Evolutionary conservation across 2,797 vertebrate species (phyloP), one percentile per base, ranked within the genome.

Genomic region (Sylvilagus floridanus): DNA sequence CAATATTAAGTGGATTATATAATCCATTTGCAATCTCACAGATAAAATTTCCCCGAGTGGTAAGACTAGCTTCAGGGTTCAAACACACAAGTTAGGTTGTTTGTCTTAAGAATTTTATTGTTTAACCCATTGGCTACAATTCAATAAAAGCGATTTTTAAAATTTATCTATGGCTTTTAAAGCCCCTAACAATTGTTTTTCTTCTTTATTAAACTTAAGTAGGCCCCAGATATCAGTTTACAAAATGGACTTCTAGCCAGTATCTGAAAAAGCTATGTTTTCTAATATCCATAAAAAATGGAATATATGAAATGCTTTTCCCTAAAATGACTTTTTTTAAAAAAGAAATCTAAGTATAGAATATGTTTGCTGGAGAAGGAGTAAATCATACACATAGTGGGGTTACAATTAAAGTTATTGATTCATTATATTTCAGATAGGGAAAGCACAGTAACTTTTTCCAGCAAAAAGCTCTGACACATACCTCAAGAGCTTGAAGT

Each of bases 121-220:
- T 84, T 91, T 69, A 65, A 65, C 47, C 68, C 24, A 22, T n/a
- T 77, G 52, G 30, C 73, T 95, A 66, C 47, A 87, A 82, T 54
- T 90, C 69, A 95, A 32, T 87, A 81, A 84, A 86, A 90, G 75
- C 57, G 24, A 91, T 78, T 95, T 90, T 65, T 8, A 52, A 93
- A 88, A 47, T 84, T 30, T 78, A 92, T 30, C 65, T 60, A 7
- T 21, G 60, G 28, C 50, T 95, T 93, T 87, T 76, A 78, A 85
- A 84, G 14, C 12, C 62, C 4, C 42, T n/a, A 47, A 32, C 32
- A 28, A 90, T 73, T 4, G 60, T 81, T 89, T 87, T 89, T 73
- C n/a, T 83, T 88, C 63, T 77, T 91, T 91, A 82, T 92, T 30
- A 95, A 77, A 84, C 28, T 54, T 78, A 90, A 75, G 21, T 12